Conservation (phyloP, 2,888 invertebrate species). For the Caenorhabditis becei region DNA sequence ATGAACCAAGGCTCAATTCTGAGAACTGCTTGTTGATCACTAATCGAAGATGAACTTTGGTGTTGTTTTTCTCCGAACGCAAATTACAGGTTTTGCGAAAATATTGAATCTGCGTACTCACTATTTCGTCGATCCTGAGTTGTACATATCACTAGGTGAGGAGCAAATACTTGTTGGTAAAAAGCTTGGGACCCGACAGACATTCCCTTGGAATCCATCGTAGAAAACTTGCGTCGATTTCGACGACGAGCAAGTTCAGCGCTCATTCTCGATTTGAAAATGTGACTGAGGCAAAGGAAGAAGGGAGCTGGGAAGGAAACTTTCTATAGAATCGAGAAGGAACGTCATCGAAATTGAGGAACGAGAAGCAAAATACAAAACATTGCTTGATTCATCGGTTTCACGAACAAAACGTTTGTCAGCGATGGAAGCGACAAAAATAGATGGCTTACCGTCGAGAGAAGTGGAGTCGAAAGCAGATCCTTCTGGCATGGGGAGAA, state of each 20-base stretch:
- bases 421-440: too few relatives aligned
- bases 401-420: too few relatives aligned
- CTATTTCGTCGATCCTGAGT: constrained; percentile 42
- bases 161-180: constrained; percentile 42
- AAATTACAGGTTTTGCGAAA: not conserved
- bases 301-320: not conserved
- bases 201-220: not conserved
- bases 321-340: not conserved
- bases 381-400: not conserved
- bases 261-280: not conserved
- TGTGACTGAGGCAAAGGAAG: not conserved
- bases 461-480: constrained; percentile 31
- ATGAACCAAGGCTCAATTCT: too few relatives aligned
- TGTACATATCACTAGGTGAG: constrained; percentile 39
- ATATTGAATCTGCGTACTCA: not conserved
- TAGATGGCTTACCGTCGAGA: constrained; percentile 40
- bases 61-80: not conserved
- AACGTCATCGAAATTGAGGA: not conserved
- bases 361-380: not conserved
- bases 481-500: constrained; percentile 37
- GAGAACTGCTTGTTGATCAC: too few relatives aligned
- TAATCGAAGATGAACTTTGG: not conserved
- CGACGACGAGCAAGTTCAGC: constrained; percentile 16
- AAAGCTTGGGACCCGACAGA: not conserved
- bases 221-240: constrained; percentile 44